These are phyloP conservation scores for Carposina sasakii DNA, from an alignment of 1,140 invertebrate species.

Conservation along the genomic window DNA sequence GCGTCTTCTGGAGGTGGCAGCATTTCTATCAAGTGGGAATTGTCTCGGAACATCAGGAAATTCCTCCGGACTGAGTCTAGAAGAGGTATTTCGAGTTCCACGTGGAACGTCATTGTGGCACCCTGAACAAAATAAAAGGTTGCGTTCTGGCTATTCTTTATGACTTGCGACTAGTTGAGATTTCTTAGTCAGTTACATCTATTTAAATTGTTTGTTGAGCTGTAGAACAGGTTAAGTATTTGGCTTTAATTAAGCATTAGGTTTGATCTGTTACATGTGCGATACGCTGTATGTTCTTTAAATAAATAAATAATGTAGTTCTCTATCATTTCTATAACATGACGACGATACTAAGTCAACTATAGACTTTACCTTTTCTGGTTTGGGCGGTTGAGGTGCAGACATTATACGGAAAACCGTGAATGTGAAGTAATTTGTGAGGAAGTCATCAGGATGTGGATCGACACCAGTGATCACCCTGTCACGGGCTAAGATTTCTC, in stretches of 20 bases:
- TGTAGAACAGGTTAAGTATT: no score
- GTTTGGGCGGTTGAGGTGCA: constrained; percentile 50
- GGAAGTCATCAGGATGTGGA: constrained; percentile 51
- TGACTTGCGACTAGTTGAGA: no score
- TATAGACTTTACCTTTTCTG: constrained; percentile 43
- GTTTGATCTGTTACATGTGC: no score
- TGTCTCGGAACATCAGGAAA: constrained; percentile 51
- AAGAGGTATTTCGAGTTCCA: constrained; percentile 61
- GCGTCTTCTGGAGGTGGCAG: constrained; percentile 50
- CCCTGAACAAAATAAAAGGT: no score
- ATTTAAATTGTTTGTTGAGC: no score
- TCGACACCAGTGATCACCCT: constrained; percentile 35
- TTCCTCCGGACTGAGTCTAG: constrained; percentile 48
- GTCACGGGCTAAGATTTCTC: constrained; percentile 41
- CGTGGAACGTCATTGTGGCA: constrained; percentile 45
- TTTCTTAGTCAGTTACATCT: no score
- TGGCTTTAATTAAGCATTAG: no score
- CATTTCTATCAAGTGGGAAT: constrained; percentile 47
- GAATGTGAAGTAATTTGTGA: constrained; percentile 53
- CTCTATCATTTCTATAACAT: no score
- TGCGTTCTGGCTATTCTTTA: no score
- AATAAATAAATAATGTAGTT: not conserved
- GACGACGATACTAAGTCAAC: not conserved
- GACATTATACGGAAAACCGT: constrained; percentile 59
- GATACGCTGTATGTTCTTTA: no score